Percentiles rank a stretch among this genome's conserved stretches.
Conservation (phyloP, 2,113 vertebrate genomes). For the Nothocercus nigrocapillus region DNA sequence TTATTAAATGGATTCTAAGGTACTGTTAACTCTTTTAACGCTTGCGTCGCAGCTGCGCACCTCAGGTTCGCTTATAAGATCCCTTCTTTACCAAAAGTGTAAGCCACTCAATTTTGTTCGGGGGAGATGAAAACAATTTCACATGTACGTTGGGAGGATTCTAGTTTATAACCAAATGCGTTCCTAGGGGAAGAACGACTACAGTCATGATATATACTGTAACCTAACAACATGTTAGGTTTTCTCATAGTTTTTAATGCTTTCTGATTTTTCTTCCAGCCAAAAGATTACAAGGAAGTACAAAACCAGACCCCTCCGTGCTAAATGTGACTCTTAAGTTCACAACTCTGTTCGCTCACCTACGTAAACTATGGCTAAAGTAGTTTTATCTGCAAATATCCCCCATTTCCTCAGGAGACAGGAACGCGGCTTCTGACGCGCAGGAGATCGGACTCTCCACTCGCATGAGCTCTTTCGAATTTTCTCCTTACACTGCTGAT, state of each 20-base stretch:
- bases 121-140: background rate
- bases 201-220: background rate
- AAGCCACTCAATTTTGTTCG: background rate
- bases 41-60: background rate
- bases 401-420: background rate
- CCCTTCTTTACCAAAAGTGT: background rate
- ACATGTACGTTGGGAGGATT: background rate
- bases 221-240: background rate
- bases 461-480: background rate
- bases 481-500: background rate
- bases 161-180: background rate
- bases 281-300: constrained; percentile 7
- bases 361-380: background rate
- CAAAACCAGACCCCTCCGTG: constrained; percentile 11
- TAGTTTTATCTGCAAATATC: background rate
- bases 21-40: constrained; percentile 11
- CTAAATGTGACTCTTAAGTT: background rate
- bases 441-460: background rate
- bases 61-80: background rate
- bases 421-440: background rate
- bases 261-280: background rate
- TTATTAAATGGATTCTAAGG: constrained; percentile 54
- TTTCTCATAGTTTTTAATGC: background rate
- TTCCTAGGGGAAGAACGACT: background rate
- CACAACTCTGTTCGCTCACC: background rate